Evolutionary conservation across 2,797 vertebrate genomes (phyloP), one percentile per base, ranked within the genome.

Genomic region (Erpetoichthys calabaricus): DNA sequence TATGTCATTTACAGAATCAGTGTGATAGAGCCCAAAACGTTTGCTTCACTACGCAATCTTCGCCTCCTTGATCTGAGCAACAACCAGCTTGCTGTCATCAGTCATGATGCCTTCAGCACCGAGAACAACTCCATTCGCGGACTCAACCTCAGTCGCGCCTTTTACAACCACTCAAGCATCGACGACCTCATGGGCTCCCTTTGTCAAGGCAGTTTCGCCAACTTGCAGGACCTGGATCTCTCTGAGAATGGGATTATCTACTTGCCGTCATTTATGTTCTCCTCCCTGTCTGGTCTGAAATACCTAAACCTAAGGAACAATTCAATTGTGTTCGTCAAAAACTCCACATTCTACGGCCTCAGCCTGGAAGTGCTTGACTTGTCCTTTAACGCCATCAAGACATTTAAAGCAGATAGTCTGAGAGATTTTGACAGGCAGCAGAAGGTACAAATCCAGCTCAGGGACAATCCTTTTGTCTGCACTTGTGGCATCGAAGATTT

Each of bases 41-140:
- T 89, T 68, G 80, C 80, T 5, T 54, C 68, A 45, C 76, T 89
- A 56, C 63, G 60, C 57, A 71, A 68, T 62, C 74, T 89, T 55
- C 75, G 73, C 45, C 75, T 73, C 59, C 70, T 89, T 63, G 81
- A 86, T 67, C 76, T 88, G 58, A 86, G 83, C 56, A 67, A 71
- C 57, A 89, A 88, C 75, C 72, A 60, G 3, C 70, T 89, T 67
- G 70, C 69, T 1, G 67, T 82, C 60, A 83, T 88, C 65, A 84
- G 86, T 10, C 84, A 85, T 0, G 80, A 86, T 51, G 81, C 87
- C 5, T 77, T 89, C 60, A 74, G 51, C 8, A 74, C 84, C 7
- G 72, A 52, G 44, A 62, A 75, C 0, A 78, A 78, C 44, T 80
- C 83, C 7, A 78, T 89, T n/a, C 78, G 75, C 66, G 84, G 83